A percentile compares a stretch with the other conserved stretches of the same genome.
Conservation (phyloP, 2,113 vertebrate species). For the Paratilapia polleni region DNA sequence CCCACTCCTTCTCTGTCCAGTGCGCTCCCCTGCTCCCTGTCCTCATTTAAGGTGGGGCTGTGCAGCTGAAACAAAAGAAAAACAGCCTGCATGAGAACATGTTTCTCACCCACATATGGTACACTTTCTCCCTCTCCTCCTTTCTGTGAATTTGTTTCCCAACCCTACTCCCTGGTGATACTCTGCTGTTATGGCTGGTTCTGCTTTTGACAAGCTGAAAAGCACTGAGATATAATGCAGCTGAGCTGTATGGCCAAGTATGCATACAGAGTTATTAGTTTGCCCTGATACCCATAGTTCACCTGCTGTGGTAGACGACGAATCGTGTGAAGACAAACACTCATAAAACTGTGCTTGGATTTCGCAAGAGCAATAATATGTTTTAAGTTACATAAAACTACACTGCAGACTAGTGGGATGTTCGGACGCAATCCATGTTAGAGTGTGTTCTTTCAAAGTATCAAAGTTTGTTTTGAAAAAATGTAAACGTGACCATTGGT, state of each 20-base stretch:
- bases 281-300: constrained; percentile 44
- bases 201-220: constrained; percentile 91
- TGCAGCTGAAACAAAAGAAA: constrained; percentile 81
- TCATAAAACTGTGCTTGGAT: constrained; percentile 15
- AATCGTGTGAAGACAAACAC: constrained; percentile 11
- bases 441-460: constrained; percentile 1
- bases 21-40: constrained; percentile 68
- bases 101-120: constrained; percentile 80
- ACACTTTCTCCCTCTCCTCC: constrained; percentile 56
- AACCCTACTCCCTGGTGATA: constrained; percentile 73
- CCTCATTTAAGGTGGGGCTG: constrained; percentile 79
- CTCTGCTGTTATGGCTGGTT: constrained; percentile 82
- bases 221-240: constrained; percentile 89
- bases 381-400: neutral
- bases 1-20: constrained; percentile 68
- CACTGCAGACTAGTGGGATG: neutral
- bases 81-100: constrained; percentile 77
- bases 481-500: neutral
- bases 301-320: constrained; percentile 40
- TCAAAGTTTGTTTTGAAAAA: neutral
- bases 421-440: neutral
- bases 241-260: constrained; percentile 74
- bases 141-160: constrained; percentile 74
- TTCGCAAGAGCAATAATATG: neutral
- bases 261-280: constrained; percentile 57